Evolutionary conservation across 2,113 vertebrate genomes (phyloP).

Genomic region (Macroglossus sobrinus): DNA sequence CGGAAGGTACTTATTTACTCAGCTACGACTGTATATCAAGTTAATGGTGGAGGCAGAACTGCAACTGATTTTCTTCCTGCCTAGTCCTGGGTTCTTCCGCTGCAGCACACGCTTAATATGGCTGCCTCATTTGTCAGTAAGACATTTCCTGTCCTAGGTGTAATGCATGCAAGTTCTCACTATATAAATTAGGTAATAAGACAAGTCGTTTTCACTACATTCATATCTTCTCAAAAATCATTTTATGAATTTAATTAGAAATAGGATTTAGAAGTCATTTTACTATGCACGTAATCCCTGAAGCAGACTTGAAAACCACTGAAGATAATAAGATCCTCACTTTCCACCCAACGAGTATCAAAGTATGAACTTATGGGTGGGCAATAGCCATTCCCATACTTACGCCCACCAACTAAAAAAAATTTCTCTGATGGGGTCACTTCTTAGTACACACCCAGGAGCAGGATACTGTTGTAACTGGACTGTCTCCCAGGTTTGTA

Average conservation of each 20-base stretch:
- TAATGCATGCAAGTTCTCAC: not conserved
- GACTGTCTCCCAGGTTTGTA: not conserved
- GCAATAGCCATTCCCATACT: not conserved
- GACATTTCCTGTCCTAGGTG: not conserved
- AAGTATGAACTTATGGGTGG: not conserved
- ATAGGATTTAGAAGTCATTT: not conserved
- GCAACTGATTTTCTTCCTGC: not conserved
- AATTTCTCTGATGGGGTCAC: not conserved
- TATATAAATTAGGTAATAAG: not conserved
- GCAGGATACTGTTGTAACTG: not conserved
- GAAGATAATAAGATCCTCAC: not conserved
- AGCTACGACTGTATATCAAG: not conserved
- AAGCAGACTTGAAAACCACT: not conserved
- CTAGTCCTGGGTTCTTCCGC: not conserved
- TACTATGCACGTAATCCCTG: not conserved
- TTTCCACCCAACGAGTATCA: not conserved
- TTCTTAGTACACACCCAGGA: not conserved
- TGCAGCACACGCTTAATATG: not conserved
- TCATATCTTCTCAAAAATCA: not conserved
- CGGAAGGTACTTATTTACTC: not conserved
- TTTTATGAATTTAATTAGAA: constrained; percentile 17
- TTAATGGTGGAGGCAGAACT: not conserved
- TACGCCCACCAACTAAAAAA: not conserved
- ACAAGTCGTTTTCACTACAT: not conserved
- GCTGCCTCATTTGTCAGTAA: not conserved